Evolutionary conservation across 2,113 vertebrate species (phyloP).

Genomic region (Dipodomys ordii): DNA sequence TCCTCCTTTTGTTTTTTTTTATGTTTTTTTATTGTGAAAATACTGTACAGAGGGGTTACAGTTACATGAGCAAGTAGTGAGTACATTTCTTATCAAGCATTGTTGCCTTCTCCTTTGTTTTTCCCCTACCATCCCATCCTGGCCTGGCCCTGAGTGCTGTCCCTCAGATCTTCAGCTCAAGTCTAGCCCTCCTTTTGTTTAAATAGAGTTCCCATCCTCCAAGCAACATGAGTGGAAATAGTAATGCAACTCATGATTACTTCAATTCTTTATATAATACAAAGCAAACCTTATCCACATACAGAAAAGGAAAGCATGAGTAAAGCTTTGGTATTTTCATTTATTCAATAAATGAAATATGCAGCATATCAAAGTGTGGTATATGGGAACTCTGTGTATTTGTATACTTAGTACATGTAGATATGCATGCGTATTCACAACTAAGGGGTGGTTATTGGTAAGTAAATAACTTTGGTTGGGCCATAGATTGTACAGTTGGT

Average conservation of each 20-base stretch:
- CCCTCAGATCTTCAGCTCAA: too few relatives aligned
- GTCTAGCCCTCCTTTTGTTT: not conserved
- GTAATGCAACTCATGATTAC: not conserved
- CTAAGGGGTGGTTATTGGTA: not conserved
- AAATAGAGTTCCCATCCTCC: not conserved
- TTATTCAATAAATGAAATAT: not conserved
- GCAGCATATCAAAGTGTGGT: not conserved
- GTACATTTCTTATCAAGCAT: too few relatives aligned
- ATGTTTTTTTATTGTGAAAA: too few relatives aligned
- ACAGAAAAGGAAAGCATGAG: not conserved
- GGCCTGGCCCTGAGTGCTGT: too few relatives aligned
- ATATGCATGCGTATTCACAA: not conserved
- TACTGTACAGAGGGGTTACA: too few relatives aligned
- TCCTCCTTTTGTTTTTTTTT: not conserved
- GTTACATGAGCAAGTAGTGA: too few relatives aligned
- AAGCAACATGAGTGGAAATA: conserved; percentile 26
- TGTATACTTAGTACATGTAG: not conserved
- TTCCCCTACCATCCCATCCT: too few relatives aligned
- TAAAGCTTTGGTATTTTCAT: not conserved
- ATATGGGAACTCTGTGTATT: too few relatives aligned
- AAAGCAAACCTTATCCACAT: not conserved
- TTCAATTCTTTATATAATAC: not conserved
- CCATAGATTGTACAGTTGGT: not conserved
- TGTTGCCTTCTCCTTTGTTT: too few relatives aligned
- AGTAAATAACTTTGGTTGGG: not conserved